Base-by-base conservation (phyloP, 1,140 invertebrate species). In the Diorhabda sublineata region DNA sequence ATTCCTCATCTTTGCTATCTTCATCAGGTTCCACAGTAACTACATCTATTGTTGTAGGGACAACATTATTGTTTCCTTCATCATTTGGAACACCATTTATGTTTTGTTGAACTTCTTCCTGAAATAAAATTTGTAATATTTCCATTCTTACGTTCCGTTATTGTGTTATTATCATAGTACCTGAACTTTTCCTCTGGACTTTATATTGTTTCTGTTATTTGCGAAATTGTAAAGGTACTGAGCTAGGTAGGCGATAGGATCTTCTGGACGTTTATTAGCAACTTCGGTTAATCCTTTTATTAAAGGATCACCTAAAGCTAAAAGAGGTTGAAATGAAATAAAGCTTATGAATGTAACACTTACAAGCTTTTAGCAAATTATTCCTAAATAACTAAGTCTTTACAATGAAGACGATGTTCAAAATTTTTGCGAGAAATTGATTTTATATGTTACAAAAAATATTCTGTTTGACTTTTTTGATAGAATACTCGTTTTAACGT, bases 221-320 rank as follows among this genome's bases (percentile, higher is more conserved):
- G 85, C 84, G 77, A 90, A 92, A 75, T 91, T 90, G 73, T 92
- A 89, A 52, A 95, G 83, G 80, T 92, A 94, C 61, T 88, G 90
- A 4, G 92, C 92, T 11, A 95, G 83, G 78, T 92, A 94, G 2
- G 89, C 88, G 26, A 95, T 88, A 0, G 93, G 93, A 82, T 95
- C 92, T 69, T 88, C 86, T 5, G 93, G 93, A 70, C 92, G 86
- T 68, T 87, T 87, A 69, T 91, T 89, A 60, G 91, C 92, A 58
- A 95, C 90, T 84, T 95, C 91, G 41, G 92, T 92, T 65, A 95
- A 82, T 70, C 92, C 93, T 86, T 91, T 92, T 67, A 94, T 91
- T 66, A 95, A 84, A 59, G 92, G 92, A 85, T 94, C 92, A 58
- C 92, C 92, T 42, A 95, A 84, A 72, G 91, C 93, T 92, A 81